These are phyloP conservation scores for Ceraclea dissimilis DNA, from an alignment of 2,888 invertebrate genomes.

Conservation along the genomic window DNA sequence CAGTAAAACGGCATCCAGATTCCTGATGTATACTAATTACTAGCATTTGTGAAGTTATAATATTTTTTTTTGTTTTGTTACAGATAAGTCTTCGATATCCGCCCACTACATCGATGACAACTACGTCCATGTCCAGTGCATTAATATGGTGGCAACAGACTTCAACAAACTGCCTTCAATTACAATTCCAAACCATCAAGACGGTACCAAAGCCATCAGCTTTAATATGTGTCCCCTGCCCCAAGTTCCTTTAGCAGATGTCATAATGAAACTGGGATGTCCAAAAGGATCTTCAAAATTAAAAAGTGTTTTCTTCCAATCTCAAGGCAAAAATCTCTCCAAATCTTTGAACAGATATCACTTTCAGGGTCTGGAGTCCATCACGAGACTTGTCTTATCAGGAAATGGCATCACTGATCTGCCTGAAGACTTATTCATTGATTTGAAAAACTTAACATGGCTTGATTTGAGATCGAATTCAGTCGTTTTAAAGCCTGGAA, in stretches of 20 bases:
- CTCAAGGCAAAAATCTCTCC: constrained; percentile 43
- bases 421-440: constrained; percentile 53
- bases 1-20: too few species aligned
- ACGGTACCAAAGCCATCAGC: constrained; percentile 37
- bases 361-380: constrained; percentile 48
- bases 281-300: constrained; percentile 37
- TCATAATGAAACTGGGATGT: constrained; percentile 44
- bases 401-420: constrained; percentile 55
- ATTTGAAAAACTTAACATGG: constrained; percentile 53
- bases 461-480: constrained; percentile 57
- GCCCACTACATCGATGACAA: neutral
- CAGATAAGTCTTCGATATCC: neutral
- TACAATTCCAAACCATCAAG: constrained; percentile 6
- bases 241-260: constrained; percentile 41
- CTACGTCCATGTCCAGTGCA: neutral
- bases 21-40: too few species aligned
- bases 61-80: neutral
- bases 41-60: too few species aligned
- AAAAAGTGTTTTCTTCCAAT: constrained; percentile 47
- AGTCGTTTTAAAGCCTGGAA: constrained; percentile 47
- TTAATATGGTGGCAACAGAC: constrained; percentile 9
- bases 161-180: constrained; percentile 15
- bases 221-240: constrained; percentile 51
- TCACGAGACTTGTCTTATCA: constrained; percentile 50
- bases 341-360: constrained; percentile 51